Evolutionary conservation across 2,888 invertebrate species (phyloP), one percentile per base, ranked within the genome.

Genomic region (Seira musarum): DNA sequence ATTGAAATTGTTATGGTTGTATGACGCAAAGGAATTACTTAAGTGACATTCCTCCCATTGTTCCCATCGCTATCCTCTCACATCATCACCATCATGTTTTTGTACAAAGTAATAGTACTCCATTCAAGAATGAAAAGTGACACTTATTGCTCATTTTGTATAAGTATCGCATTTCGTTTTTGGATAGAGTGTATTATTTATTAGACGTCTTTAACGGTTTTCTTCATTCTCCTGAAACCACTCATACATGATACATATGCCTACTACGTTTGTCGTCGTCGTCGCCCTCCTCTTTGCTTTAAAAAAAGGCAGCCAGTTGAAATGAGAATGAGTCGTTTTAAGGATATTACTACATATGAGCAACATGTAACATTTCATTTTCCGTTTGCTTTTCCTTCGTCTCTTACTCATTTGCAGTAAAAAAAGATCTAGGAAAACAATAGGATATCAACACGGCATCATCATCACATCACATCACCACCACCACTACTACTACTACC

Each of bases 171-270:
- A 75, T 80, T 80, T 74, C 80, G 69, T 70, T 80, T 80, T 70
- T 61, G 70, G 66, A 63, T 30, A 49, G 15, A 67, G 72, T 64
- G 69, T 80, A 80, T 80, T 80, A 80, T 80, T 80, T 80, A 80
- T 80, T 80, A 74, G 69, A 74, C 69, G 73, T 75, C 70, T 80
- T 75, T 74, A 80, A 74, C 74, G 73, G 74, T 80, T 70, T 67
- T 80, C 78, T 74, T 64, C 64, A 19, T n/a, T 35, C 21, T 46
- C 46, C 30, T n/a, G 30, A 30, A 30, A 30, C 3, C 30, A 30
- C 30, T 30, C 30, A 5, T 8, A 5, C 30, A 30, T 8, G 30
- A 30, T 30, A 30, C 8, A 30, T 8, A 30, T 30, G 8, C 30
- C n/a, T n/a, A n/a, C n/a, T n/a, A 30, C 8, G 30, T 30, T 30